Evolutionary conservation across 23 tunicate species (phyloP).

Genomic region (Styela plicata): DNA sequence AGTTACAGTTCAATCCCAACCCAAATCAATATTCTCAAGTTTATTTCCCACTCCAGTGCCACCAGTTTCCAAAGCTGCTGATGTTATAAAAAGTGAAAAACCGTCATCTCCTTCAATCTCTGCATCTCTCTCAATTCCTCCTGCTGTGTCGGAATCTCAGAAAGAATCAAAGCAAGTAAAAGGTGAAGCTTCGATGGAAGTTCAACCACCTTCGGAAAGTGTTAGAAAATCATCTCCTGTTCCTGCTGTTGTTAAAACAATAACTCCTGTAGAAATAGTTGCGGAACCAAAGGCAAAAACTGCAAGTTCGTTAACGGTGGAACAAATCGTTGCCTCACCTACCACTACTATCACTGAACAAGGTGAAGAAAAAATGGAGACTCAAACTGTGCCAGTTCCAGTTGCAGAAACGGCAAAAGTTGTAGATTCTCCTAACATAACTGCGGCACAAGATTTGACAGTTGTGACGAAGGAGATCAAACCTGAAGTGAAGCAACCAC

Average conservation of each 20-base stretch:
- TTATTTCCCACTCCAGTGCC: background rate
- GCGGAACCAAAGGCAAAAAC: background rate
- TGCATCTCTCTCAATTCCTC: background rate
- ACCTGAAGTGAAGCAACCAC: slow-evolving; percentile 1
- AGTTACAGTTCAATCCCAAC: background rate
- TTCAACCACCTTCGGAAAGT: background rate
- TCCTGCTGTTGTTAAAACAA: background rate
- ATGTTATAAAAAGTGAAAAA: background rate
- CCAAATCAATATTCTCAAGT: background rate
- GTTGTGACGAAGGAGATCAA: background rate
- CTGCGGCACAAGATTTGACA: background rate
- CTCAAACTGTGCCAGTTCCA: background rate
- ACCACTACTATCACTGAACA: background rate
- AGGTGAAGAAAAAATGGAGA: background rate
- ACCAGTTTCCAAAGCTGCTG: background rate
- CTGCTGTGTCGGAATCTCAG: background rate
- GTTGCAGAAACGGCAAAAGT: background rate
- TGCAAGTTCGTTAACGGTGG: too few species aligned
- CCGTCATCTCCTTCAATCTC: background rate
- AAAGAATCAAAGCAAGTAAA: background rate
- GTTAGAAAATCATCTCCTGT: background rate
- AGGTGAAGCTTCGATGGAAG: background rate
- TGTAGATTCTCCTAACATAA: background rate
- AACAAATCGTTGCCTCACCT: background rate
- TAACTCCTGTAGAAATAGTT: background rate